Conservation (phyloP, 2,797 vertebrate genomes). For the Eospalax fontanierii region DNA sequence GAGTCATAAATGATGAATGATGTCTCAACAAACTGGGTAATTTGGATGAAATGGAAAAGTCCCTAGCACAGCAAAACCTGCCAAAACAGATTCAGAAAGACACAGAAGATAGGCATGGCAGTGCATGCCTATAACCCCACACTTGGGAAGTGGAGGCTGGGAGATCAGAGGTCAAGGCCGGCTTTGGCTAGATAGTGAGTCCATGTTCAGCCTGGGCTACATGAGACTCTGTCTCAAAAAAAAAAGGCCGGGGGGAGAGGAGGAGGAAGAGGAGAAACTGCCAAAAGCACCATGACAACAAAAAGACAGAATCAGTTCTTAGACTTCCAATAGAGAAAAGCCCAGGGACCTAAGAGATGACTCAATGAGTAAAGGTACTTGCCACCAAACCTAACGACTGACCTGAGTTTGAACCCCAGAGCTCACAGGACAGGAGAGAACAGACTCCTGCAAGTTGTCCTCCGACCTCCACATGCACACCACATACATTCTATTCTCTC, state of each 20-base stretch:
- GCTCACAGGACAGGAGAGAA: neutral
- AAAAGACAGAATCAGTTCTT: neutral
- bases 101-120: neutral
- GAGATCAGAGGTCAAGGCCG: too few species aligned
- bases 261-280: neutral
- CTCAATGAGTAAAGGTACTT: neutral
- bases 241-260: neutral
- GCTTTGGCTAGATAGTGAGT: neutral
- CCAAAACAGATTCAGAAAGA: neutral
- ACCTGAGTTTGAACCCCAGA: neutral
- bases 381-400: neutral
- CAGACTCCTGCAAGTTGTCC: neutral
- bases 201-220: neutral
- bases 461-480: neutral
- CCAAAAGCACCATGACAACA: neutral
- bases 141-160: neutral
- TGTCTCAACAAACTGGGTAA: neutral
- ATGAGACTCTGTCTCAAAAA: neutral
- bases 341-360: neutral
- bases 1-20: neutral
- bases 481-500: too few species aligned
- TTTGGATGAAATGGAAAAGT: neutral
- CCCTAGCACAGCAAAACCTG: neutral
- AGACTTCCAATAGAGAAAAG: neutral
- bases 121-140: neutral